Conservation (phyloP, 2,797 vertebrate species). For the Sebastes minor region DNA sequence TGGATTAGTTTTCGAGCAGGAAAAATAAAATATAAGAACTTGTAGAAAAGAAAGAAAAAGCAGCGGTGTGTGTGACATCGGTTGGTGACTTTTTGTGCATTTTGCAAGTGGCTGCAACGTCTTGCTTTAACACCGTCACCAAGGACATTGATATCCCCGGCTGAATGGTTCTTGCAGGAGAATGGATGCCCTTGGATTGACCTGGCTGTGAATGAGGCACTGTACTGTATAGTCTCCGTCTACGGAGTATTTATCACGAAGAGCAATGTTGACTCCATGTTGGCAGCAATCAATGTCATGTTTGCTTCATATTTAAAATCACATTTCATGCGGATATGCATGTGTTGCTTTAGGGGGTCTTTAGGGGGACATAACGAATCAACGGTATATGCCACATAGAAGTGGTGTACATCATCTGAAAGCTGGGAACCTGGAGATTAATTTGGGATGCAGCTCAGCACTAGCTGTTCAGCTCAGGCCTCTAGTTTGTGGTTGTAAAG, state of each 20-base stretch:
- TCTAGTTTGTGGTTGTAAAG: too few relatives aligned
- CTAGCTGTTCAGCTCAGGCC: too few relatives aligned
- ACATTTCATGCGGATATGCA: not conserved
- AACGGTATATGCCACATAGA: too few relatives aligned
- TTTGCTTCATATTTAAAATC: not conserved
- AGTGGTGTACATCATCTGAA: too few relatives aligned
- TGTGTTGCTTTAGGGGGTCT: too few relatives aligned
- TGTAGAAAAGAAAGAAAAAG: not conserved
- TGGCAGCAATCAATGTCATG: not conserved
- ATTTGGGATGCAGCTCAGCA: too few relatives aligned
- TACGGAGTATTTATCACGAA: not conserved
- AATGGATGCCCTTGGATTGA: constrained; percentile 43
- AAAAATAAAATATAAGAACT: not conserved
- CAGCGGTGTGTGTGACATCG: constrained; percentile 6
- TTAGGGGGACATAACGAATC: too few relatives aligned
- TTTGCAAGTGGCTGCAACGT: constrained; percentile 23
- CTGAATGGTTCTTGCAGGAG: constrained; percentile 31
- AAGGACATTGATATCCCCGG: constrained; percentile 47
- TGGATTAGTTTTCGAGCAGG: constrained; percentile 53
- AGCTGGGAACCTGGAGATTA: too few relatives aligned
- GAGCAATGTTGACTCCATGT: not conserved
- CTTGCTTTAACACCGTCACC: constrained; percentile 27
- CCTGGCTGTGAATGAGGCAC: constrained; percentile 29
- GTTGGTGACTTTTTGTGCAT: constrained; percentile 10
- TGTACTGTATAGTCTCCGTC: not conserved